Percentiles rank a stretch among this genome's conserved stretches.
Evolutionary conservation across 2,888 invertebrate genomes (phyloP).

Genomic region (Drosophila infuscata): DNA sequence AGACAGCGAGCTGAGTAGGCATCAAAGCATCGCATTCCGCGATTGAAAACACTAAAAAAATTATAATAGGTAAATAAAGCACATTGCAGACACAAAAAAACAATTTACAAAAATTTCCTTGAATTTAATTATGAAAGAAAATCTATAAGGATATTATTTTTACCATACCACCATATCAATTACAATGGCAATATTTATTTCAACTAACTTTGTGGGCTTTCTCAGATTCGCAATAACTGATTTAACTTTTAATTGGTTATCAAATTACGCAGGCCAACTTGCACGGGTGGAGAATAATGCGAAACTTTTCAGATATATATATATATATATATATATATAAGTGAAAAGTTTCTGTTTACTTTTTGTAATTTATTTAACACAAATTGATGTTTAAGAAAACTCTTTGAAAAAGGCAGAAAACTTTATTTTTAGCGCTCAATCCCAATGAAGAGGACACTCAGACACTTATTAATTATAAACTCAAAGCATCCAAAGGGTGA

Average conservation of each 20-base stretch:
- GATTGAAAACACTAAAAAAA: conserved; percentile 80
- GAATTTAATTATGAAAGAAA: not conserved
- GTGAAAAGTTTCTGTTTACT: conserved; percentile 20
- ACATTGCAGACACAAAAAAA: not conserved
- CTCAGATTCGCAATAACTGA: not conserved
- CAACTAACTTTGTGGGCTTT: not conserved
- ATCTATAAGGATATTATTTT: not conserved
- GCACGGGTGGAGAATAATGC: not conserved
- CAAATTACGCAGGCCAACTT: conserved; percentile 18
- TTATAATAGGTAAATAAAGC: not conserved
- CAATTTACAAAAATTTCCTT: not conserved
- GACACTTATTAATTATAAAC: conserved; percentile 36
- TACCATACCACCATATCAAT: not conserved
- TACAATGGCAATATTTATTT: not conserved
- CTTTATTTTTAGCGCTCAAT: not conserved
- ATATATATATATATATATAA: not conserved
- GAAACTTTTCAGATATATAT: not conserved
- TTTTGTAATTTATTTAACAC: not conserved
- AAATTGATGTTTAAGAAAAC: not conserved
- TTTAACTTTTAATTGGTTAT: conserved; percentile 42
- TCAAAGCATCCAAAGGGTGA: not conserved
- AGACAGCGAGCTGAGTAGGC: conserved; percentile 83
- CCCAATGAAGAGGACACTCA: not conserved
- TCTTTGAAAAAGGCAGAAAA: conserved; percentile 12
- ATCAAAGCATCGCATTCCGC: conserved; percentile 84